Evolutionary conservation across 2,797 vertebrate genomes (phyloP).

Genomic region (Sternarchorhynchus goeldii): DNA sequence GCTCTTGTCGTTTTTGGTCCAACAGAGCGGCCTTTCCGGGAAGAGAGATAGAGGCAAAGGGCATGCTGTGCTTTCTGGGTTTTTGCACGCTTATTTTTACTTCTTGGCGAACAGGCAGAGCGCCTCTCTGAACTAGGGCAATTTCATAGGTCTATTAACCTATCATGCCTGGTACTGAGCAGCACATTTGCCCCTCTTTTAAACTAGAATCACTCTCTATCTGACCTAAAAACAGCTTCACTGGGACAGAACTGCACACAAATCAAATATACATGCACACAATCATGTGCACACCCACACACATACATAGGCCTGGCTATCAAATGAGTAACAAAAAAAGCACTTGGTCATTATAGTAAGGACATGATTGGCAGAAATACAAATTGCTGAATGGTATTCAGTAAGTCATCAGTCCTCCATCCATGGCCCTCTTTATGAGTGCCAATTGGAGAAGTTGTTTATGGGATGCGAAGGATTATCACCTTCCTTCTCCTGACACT

Average conservation of each 20-base stretch:
- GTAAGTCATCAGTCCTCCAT: constrained; percentile 61
- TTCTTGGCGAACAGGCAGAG: constrained; percentile 36
- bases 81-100: constrained; percentile 60
- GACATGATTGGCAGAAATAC: constrained; percentile 55
- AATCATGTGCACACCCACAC: constrained; percentile 28
- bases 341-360: constrained; percentile 50
- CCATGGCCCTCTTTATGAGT: neutral
- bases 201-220: constrained; percentile 18
- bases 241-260: constrained; percentile 52
- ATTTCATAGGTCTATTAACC: constrained; percentile 65
- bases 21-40: constrained; percentile 50
- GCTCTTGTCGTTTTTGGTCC: constrained; percentile 46
- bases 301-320: constrained; percentile 62
- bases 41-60: constrained; percentile 51
- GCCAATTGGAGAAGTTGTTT: constrained; percentile 18
- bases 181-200: constrained; percentile 16
- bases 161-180: constrained; percentile 61
- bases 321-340: constrained; percentile 72
- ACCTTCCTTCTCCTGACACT: constrained; percentile 17
- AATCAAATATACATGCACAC: constrained; percentile 14
- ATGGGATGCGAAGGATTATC: neutral
- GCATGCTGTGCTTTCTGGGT: constrained; percentile 52
- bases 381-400: constrained; percentile 64
- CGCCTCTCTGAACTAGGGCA: constrained; percentile 65
- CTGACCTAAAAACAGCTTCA: constrained; percentile 75